Evolutionary conservation across 2,888 invertebrate genomes (phyloP), one percentile per base, ranked within the genome.

Genomic region (Drosophila anomelani): DNA sequence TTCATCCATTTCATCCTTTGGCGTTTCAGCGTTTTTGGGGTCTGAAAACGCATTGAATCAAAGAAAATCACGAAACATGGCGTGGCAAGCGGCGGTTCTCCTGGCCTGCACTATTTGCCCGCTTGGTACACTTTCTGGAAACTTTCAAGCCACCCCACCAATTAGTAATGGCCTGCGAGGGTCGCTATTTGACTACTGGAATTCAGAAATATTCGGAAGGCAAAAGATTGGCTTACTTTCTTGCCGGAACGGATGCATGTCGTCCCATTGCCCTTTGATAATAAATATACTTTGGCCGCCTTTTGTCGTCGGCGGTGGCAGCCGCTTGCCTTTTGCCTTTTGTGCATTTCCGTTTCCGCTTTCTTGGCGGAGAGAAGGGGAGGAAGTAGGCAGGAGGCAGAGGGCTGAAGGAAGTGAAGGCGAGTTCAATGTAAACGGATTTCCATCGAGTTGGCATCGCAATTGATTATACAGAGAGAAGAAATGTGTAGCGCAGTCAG

Each of bases 21-120:
- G 15, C 38, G 43, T 57, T 66, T 57, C 46, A n/a, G 51, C 17
- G 8, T 34, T 51, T 34, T 20, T 15, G 20, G 8, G 34, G 20
- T 3, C 47, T 38, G 60, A 54, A 53, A 69, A 76, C 72, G 76
- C 72, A 75, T 62, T 62, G 70, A 61, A 72, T 56, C 75, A 58
- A 57, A 75, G 56, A 41, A 85, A 88, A 86, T 86, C 86, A 87
- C 86, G 86, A 89, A 80, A 87, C 84, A 89, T 87, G 81, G 86
- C 86, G 86, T 87, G 86, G 89, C 84, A 85, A 88, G 75, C 73
- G 64, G 73, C 86, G 81, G 86, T 89, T 85, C 74, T 85, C 74
- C 51, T 64, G 51, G 47, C 49, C 38, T 55, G 26, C 75, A 51
- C 80, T 49, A 39, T 60, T 29, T 38, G 29, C 20, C 32, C 15